Conservation (phyloP, 2,797 vertebrate species). For the Betta splendens region DNA sequence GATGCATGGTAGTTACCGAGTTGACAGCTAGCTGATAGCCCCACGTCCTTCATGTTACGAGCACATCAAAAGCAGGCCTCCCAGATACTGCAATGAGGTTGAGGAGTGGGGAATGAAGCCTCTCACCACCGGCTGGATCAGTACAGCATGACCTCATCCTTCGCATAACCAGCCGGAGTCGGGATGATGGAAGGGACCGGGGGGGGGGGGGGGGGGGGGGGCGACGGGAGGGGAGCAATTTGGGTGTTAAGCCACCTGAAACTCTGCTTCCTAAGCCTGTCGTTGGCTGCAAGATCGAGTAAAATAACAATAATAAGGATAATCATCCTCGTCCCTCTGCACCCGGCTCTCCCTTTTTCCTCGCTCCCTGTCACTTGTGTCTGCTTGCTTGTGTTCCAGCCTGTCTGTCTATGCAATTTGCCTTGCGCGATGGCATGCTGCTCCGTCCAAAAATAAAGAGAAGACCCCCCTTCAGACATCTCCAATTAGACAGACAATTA, state of each 20-base stretch:
- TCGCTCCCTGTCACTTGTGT: conserved; percentile 60
- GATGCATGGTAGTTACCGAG: conserved; percentile 83
- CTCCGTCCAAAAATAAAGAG: conserved; percentile 84
- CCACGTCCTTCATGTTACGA: conserved; percentile 82
- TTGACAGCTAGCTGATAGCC: conserved; percentile 87
- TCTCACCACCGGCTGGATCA: conserved; percentile 79
- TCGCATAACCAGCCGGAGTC: conserved; percentile 70
- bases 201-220: conserved; percentile 57
- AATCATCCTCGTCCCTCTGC: conserved; percentile 49
- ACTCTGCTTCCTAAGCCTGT: conserved; percentile 70
- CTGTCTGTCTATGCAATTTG: conserved; percentile 85
- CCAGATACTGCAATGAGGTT: conserved; percentile 63
- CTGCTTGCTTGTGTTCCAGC: conserved; percentile 63
- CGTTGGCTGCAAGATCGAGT: conserved; percentile 62
- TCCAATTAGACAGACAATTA: conserved; percentile 98
- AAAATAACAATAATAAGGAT: conserved; percentile 73
- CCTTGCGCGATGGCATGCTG: conserved; percentile 79
- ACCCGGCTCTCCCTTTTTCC: conserved; percentile 53
- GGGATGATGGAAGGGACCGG: conserved; percentile 67
- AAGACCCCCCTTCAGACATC: conserved; percentile 92
- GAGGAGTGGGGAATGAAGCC: conserved; percentile 73
- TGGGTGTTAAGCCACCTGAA: conserved; percentile 76
- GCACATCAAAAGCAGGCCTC: conserved; percentile 84
- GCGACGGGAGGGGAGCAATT: conserved; percentile 63
- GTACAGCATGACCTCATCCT: conserved; percentile 83